Conservation (phyloP, 2,888 invertebrate genomes). For the Drosophila birchii region DNA sequence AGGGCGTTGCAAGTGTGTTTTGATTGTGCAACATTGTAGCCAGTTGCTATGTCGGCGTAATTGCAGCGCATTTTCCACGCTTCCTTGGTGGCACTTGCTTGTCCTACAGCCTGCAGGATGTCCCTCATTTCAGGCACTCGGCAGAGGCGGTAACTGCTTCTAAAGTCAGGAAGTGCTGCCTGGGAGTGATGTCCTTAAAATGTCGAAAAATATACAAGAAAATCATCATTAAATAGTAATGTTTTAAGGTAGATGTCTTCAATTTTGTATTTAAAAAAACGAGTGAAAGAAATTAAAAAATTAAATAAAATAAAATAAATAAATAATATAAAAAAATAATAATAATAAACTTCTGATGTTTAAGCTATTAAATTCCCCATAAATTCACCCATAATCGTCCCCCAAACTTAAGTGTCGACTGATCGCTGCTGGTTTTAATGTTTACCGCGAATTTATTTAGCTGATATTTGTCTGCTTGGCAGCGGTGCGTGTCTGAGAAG, state of each 20-base stretch:
- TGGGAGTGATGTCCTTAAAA: background rate
- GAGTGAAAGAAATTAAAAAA: background rate
- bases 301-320: background rate
- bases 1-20: slow-evolving; percentile 77
- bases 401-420: slow-evolving; percentile 2
- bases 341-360: background rate
- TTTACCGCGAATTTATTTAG: slow-evolving; percentile 53
- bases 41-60: slow-evolving; percentile 47
- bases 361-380: background rate
- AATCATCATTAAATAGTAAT: background rate
- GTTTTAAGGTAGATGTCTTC: background rate
- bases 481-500: slow-evolving; percentile 58
- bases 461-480: slow-evolving; percentile 69
- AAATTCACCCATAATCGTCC: background rate
- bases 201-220: background rate
- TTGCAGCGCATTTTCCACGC: slow-evolving; percentile 66
- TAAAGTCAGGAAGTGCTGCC: slow-evolving; percentile 36
- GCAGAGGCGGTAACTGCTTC: slow-evolving; percentile 25
- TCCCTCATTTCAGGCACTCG: slow-evolving; percentile 52
- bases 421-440: slow-evolving; percentile 37
- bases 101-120: slow-evolving; percentile 60
- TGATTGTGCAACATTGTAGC: slow-evolving; percentile 62
- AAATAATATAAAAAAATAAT: too few relatives aligned
- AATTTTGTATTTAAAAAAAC: background rate
- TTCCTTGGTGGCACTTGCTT: slow-evolving; percentile 74